Conservation (phyloP, 2,113 vertebrate genomes). For the Trichechus manatus region DNA sequence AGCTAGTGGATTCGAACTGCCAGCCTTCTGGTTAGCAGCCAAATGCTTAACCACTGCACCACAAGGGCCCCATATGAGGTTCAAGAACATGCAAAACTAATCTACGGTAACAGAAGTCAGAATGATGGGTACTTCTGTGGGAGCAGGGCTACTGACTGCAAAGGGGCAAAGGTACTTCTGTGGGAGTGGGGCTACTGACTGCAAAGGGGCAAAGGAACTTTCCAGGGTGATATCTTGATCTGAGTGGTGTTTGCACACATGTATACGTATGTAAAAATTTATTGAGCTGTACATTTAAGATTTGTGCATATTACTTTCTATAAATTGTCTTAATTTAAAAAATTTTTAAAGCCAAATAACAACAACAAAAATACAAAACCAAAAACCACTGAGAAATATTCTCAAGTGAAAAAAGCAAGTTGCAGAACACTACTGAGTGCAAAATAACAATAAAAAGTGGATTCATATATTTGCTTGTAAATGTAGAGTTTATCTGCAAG, state of each 20-base stretch:
- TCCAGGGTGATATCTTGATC: neutral
- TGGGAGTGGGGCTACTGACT: too few relatives aligned
- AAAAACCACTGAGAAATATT: neutral
- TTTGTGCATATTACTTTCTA: neutral
- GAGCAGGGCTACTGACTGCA: too few relatives aligned
- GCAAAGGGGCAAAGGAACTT: neutral
- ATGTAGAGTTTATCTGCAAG: neutral
- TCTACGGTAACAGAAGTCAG: neutral
- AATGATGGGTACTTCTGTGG: neutral
- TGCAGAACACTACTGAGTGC: neutral
- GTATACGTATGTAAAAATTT: neutral
- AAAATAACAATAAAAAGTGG: neutral
- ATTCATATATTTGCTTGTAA: neutral
- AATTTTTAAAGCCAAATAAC: neutral
- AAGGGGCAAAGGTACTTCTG: neutral
- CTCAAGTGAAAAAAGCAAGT: neutral
- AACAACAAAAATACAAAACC: neutral
- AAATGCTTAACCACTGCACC: too few relatives aligned
- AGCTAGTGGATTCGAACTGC: too few relatives aligned
- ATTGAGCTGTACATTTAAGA: neutral
- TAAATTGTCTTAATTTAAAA: neutral
- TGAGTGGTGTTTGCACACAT: neutral
- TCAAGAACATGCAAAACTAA: neutral
- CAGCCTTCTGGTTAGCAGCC: too few relatives aligned
- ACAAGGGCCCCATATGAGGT: neutral